Evolutionary conservation across 2,888 invertebrate genomes (phyloP).

Genomic region (Pyrrhosoma nymphula): DNA sequence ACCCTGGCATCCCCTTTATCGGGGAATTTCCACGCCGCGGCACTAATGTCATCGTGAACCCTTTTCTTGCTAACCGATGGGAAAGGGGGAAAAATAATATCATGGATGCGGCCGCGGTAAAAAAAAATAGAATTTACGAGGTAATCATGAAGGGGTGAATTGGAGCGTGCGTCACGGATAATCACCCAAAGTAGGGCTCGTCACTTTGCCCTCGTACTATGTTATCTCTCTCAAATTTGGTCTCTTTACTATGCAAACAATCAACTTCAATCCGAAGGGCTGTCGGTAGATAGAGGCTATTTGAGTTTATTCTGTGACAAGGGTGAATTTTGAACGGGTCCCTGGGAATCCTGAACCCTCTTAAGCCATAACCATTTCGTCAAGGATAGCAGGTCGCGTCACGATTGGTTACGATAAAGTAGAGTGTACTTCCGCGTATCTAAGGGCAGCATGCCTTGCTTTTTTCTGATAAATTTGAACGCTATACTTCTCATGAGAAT

Average conservation of each 20-base stretch:
- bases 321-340: too few species aligned
- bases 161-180: neutral
- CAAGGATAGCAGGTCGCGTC: too few species aligned
- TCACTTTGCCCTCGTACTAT: neutral
- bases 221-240: neutral
- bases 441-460: too few species aligned
- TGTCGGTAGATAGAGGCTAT: too few species aligned
- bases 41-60: neutral
- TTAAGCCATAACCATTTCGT: too few species aligned
- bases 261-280: too few species aligned
- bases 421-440: too few species aligned
- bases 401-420: too few species aligned
- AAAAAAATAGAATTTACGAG: neutral
- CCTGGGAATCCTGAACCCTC: too few species aligned
- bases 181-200: neutral
- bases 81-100: neutral
- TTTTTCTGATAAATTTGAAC: too few species aligned
- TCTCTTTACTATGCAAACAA: neutral
- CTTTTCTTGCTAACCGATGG: neutral
- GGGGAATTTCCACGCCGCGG: slow-evolving; percentile 11
- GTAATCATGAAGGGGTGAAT: neutral
- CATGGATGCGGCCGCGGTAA: neutral
- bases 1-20: neutral
- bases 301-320: too few species aligned
- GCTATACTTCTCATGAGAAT: too few species aligned